phyloP scores from a whole-genome alignment of 2,113 vertebrate species.

The Maccullochella peelii region DNA sequence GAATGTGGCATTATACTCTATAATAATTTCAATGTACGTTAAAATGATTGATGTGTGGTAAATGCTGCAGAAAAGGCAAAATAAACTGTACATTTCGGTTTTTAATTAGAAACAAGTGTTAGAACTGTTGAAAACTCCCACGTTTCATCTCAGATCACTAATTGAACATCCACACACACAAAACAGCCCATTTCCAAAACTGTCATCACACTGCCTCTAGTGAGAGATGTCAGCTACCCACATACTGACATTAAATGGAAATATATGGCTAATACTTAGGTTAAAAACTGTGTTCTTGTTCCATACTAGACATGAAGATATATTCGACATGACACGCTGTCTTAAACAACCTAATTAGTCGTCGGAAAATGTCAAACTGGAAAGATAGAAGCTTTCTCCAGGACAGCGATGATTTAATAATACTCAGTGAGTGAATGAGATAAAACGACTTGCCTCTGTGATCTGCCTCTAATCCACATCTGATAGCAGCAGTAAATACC shows the following conservation, averaged over 20 bases:
- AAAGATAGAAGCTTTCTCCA: conserved; percentile 52
- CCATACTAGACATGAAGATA: conserved; percentile 27
- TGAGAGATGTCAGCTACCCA: conserved; percentile 19
- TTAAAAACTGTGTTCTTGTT: neutral
- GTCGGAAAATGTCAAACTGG: conserved; percentile 41
- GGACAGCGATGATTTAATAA: conserved; percentile 72
- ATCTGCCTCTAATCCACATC: conserved; percentile 75
- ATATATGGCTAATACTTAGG: conserved; percentile 7
- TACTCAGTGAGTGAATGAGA: conserved; percentile 50
- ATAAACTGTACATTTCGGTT: neutral
- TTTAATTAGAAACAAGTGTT: conserved; percentile 19
- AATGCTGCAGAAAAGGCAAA: neutral
- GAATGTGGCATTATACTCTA: neutral
- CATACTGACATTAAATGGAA: conserved; percentile 10
- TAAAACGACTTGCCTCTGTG: conserved; percentile 59
- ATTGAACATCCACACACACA: conserved; percentile 17
- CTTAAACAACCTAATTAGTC: conserved; percentile 69
- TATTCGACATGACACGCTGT: conserved; percentile 47
- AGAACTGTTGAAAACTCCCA: conserved; percentile 18
- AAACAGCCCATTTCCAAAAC: conserved; percentile 27
- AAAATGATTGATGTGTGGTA: neutral
- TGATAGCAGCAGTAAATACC: conserved; percentile 73
- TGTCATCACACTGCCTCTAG: neutral
- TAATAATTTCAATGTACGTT: neutral
- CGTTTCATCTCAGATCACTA: conserved; percentile 28